These are phyloP conservation scores for Himalopsyche kuldschensis DNA, from an alignment of 2,888 invertebrate genomes.

Conservation along the genomic window DNA sequence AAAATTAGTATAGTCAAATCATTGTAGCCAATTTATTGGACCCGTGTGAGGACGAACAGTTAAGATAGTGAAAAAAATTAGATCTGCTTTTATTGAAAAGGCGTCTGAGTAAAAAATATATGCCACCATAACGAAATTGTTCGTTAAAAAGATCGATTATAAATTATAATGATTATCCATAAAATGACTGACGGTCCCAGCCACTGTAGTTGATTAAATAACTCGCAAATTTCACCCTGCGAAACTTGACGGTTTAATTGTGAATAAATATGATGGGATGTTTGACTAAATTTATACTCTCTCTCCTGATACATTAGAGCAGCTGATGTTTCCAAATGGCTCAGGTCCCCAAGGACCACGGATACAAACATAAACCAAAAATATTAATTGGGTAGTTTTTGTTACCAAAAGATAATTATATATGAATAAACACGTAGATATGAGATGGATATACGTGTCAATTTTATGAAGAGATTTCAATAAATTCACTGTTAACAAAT, in stretches of 20 bases:
- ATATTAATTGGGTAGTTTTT: not conserved
- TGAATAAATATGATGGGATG: slow-evolving; percentile 40
- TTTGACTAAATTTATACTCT: slow-evolving; percentile 32
- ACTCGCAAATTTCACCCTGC: slow-evolving; percentile 23
- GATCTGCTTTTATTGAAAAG: not conserved
- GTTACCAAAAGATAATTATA: not conserved
- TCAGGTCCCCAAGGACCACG: not conserved
- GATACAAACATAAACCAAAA: not conserved
- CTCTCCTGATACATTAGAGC: not conserved
- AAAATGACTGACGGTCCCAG: not conserved
- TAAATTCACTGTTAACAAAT: too few relatives aligned
- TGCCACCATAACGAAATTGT: too few relatives aligned
- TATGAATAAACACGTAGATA: too few relatives aligned
- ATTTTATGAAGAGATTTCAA: too few relatives aligned
- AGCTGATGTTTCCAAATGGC: not conserved
- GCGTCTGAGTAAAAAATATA: too few relatives aligned
- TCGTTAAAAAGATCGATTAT: too few relatives aligned
- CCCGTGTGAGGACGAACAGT: too few relatives aligned
- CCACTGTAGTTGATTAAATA: not conserved
- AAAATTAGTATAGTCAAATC: too few relatives aligned
- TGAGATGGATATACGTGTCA: too few relatives aligned
- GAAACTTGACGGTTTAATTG: slow-evolving; percentile 39
- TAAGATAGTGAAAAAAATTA: not conserved
- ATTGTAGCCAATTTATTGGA: too few relatives aligned
- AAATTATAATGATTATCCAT: too few relatives aligned